phyloP scores from a whole-genome alignment of 2,797 vertebrate species.

The Phataginus tetradactyla region DNA sequence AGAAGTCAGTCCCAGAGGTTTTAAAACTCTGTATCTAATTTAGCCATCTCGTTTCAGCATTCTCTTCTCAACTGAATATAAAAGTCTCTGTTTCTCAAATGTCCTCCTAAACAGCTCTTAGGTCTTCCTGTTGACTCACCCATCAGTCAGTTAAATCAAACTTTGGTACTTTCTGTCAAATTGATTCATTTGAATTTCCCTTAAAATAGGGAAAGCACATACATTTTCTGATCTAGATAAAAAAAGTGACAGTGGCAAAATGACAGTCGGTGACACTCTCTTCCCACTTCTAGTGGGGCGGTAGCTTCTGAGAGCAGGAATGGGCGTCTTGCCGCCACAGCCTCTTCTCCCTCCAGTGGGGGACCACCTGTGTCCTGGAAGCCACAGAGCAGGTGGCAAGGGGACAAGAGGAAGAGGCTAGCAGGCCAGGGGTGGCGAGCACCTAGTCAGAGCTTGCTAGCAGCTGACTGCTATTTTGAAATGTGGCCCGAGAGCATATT shows the following conservation, averaged over 20 bases:
- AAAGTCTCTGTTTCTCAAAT: neutral
- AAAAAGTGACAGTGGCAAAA: neutral
- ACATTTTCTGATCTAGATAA: neutral
- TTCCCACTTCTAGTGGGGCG: neutral
- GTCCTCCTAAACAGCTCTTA: neutral
- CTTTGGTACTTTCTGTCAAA: neutral
- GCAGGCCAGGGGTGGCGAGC: neutral
- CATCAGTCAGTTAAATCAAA: neutral
- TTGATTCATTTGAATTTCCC: neutral
- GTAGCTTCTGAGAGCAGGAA: neutral
- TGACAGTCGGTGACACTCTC: neutral
- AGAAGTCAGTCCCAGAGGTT: neutral
- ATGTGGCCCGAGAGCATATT: neutral
- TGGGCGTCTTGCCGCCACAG: neutral
- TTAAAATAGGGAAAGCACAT: neutral
- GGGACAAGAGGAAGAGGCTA: neutral
- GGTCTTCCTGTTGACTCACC: neutral
- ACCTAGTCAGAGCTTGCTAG: neutral
- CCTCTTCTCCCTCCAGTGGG: neutral
- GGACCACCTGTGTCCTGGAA: neutral
- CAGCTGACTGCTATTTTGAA: neutral
- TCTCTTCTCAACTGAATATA: neutral
- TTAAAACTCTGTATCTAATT: neutral
- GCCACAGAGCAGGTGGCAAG: neutral
- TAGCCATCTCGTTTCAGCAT: neutral